Evolutionary conservation across 2,797 vertebrate species (phyloP), one percentile per base, ranked within the genome.

Genomic region (Ammospiza maritima): DNA sequence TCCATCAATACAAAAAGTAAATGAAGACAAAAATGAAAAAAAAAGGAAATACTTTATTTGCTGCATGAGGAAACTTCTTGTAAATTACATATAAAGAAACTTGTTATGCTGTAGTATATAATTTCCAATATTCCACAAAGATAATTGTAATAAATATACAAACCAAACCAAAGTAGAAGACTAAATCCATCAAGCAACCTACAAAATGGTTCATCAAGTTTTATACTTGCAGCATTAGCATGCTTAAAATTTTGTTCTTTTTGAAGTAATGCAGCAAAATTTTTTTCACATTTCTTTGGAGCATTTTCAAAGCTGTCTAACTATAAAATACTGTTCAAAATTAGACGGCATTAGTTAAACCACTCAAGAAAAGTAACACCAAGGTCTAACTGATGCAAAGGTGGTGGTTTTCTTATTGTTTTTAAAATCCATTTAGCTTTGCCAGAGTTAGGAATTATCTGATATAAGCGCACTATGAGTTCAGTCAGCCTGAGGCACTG

Each of bases 111-210:
- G 97, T 96, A 93, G 97, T 96, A 94, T 97, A 97, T 97, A 97
- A 96, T 97, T 98, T 96, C 97, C 97, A 97, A 97, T 96, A 97
- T 97, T 97, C 96, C 97, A 97, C 97, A 97, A 96, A 97, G 96
- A 95, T 97, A 97, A 96, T 94, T 94, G 95, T 97, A 98, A 98
- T 98, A 98, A 98, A 98, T 98, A 98, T 69, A 95, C 85, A 93
- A 98, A 97, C 93, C 84, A 96, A 97, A 98, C 97, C 85, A 91
- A 97, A 95, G 92, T 97, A 96, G 93, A 97, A 95, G 91, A 97
- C 97, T 98, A 97, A 93, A 96, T 95, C 94, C 91, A 89, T 96
- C 96, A 97, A 94, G 96, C 92, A 94, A 96, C 95, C 97, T 97
- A 97, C 90, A 97, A 97, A 97, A 97, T 53, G 81, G 94, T 97